phyloP scores from a whole-genome alignment of 2,797 vertebrate species.

The Loris lydekkerianus region DNA sequence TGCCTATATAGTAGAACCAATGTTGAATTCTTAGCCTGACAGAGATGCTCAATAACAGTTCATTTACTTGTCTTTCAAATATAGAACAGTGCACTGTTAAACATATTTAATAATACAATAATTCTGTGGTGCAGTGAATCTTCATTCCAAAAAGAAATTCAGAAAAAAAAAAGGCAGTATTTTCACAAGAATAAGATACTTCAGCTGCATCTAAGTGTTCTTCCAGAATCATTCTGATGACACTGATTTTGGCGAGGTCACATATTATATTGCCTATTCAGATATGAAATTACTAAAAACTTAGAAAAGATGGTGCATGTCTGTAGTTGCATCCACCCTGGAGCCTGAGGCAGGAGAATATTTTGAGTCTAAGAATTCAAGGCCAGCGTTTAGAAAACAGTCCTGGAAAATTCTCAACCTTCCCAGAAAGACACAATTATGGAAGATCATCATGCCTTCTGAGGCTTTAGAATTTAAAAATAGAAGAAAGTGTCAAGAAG shows the following conservation, averaged over 20 bases:
- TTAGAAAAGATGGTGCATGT: background rate
- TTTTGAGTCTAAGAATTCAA: background rate
- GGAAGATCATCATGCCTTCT: background rate
- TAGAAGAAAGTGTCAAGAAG: constrained; percentile 32
- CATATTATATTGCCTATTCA: background rate
- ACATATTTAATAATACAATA: constrained; percentile 3
- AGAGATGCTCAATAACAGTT: background rate
- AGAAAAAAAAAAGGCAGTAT: background rate
- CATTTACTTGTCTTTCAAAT: background rate
- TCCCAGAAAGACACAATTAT: background rate
- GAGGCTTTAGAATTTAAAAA: background rate
- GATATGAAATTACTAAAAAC: constrained; percentile 2
- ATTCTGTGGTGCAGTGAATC: background rate
- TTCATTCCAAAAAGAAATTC: background rate
- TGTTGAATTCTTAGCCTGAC: background rate
- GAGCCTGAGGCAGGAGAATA: background rate
- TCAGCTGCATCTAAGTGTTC: background rate
- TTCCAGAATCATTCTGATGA: background rate
- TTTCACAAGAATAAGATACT: background rate
- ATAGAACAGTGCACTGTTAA: background rate
- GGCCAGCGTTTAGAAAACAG: background rate
- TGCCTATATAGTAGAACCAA: background rate
- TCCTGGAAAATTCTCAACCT: background rate
- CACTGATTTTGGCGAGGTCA: background rate
- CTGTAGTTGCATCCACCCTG: background rate